Percentiles rank a stretch among this genome's conserved stretches.
phyloP scores from a whole-genome alignment of 2,888 invertebrate species.

The Mactromeris polynyma region DNA sequence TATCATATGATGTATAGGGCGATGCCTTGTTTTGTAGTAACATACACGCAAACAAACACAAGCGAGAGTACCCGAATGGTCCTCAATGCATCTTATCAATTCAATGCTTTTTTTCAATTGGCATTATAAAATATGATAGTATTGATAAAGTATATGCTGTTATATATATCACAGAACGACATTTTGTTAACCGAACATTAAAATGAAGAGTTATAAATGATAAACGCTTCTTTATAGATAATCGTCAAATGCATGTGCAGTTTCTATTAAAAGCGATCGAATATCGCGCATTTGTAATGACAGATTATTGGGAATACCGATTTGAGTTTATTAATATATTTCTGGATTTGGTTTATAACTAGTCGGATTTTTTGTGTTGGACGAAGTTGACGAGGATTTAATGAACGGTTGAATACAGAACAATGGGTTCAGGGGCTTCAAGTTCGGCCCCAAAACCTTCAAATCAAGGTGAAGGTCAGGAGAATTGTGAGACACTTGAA shows the following conservation, averaged over 20 bases:
- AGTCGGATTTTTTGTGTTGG: no score
- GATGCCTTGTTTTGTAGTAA: constrained; percentile 2
- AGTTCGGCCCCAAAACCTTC: background rate
- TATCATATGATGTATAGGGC: background rate
- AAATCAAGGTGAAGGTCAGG: background rate
- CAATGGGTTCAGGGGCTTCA: constrained; percentile 14
- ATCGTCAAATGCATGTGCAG: background rate
- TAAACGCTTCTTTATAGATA: background rate
- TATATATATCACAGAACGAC: background rate
- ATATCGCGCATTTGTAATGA: background rate
- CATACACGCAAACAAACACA: background rate
- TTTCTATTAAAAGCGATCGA: background rate
- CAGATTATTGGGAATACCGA: background rate
- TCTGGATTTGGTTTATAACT: background rate
- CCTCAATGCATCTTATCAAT: background rate
- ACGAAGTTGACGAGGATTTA: background rate
- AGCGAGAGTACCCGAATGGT: background rate
- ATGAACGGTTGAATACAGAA: background rate
- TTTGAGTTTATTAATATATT: background rate
- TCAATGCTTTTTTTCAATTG: background rate
- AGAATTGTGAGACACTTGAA: background rate
- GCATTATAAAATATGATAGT: constrained; percentile 26
- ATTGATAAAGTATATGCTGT: constrained; percentile 10
- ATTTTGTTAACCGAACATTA: background rate
- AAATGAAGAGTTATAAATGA: background rate